Evolutionary conservation across 1,140 invertebrate genomes (phyloP).

Genomic region (Bombus impatiens): DNA sequence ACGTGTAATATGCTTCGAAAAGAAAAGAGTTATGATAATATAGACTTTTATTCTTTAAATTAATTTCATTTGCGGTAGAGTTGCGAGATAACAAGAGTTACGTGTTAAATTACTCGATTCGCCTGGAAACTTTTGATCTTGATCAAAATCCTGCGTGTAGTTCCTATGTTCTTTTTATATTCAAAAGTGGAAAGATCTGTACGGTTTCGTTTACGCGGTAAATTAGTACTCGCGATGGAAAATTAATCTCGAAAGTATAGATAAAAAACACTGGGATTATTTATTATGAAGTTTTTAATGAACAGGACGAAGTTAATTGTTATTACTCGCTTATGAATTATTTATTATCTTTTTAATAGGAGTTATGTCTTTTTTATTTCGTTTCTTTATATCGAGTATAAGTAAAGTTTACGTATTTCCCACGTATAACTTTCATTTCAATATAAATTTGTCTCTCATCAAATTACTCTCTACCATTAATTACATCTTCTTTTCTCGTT

Average conservation of each 20-base stretch:
- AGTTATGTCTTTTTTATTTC: not conserved
- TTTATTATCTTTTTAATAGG: not conserved
- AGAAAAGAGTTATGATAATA: not conserved
- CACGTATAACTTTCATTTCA: not conserved
- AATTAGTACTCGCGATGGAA: not conserved
- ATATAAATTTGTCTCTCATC: not conserved
- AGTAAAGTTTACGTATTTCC: not conserved
- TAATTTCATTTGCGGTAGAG: conserved; percentile 1
- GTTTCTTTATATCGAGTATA: not conserved
- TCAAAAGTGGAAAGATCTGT: not conserved
- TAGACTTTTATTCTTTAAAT: not conserved
- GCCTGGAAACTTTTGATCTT: not conserved
- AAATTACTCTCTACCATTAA: not conserved
- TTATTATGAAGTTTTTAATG: not conserved
- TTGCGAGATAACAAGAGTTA: not conserved
- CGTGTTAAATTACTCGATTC: not conserved
- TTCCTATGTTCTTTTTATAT: not conserved
- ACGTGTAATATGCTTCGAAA: not conserved
- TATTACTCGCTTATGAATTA: not conserved
- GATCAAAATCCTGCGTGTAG: not conserved
- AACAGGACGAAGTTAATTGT: not conserved
- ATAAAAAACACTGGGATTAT: not conserved
- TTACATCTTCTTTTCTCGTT: conserved; percentile 1
- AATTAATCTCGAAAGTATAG: not conserved
- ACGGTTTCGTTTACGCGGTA: not conserved